phyloP scores from a whole-genome alignment of 2,113 vertebrate species.

The Chrysemys picta region DNA sequence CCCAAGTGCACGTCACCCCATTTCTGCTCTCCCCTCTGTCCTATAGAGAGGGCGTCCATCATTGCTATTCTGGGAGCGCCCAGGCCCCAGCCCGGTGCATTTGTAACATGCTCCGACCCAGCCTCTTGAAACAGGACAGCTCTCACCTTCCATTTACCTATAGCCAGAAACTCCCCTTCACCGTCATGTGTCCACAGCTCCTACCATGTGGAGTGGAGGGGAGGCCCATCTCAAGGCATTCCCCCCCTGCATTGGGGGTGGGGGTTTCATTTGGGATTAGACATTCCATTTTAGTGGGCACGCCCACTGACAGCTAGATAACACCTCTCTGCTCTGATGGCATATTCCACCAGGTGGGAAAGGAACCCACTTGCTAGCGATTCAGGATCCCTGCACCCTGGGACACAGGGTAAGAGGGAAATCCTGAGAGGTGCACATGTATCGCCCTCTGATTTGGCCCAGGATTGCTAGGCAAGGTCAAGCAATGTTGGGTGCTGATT shows the following conservation, averaged over 20 bases:
- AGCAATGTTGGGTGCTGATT: not conserved
- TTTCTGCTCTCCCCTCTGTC: not conserved
- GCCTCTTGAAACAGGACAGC: not conserved
- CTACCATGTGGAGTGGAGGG: not conserved
- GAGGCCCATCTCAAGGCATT: not conserved
- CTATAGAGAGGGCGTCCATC: not conserved
- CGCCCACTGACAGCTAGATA: not conserved
- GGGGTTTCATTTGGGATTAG: not conserved
- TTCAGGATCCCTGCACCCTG: not conserved
- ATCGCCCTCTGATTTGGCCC: not conserved
- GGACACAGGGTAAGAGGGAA: not conserved
- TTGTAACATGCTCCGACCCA: not conserved
- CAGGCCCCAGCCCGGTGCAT: no score
- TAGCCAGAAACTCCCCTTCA: not conserved
- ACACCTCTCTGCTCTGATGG: not conserved
- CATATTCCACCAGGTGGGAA: not conserved
- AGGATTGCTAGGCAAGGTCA: not conserved
- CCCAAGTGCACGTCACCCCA: not conserved
- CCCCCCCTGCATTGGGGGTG: not conserved
- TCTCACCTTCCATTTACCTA: not conserved
- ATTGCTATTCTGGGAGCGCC: not conserved
- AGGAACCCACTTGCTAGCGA: not conserved
- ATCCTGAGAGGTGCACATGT: not conserved
- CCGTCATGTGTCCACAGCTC: not conserved
- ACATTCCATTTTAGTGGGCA: not conserved